Evolutionary conservation across 2,113 vertebrate genomes (phyloP).

Genomic region (Amphiprion ocellaris): DNA sequence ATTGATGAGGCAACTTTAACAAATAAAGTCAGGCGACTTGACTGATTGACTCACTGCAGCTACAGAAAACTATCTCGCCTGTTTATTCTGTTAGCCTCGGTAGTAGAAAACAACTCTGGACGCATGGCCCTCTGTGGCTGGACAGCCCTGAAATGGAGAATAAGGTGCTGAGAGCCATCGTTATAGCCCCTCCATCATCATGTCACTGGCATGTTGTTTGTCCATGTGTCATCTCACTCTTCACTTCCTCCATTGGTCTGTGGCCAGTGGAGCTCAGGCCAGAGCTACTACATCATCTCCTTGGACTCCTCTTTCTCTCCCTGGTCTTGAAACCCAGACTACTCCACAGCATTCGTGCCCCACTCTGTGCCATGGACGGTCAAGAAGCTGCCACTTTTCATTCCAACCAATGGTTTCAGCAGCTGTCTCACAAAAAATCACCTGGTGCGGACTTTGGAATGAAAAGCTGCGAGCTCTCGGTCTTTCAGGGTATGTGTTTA

Average conservation of each 20-base stretch:
- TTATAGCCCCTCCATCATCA: conserved; percentile 37
- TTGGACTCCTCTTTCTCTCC: not conserved
- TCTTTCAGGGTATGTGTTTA: conserved; percentile 25
- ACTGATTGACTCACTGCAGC: not conserved
- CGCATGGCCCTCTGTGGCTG: conserved; percentile 10
- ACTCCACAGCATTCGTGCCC: not conserved
- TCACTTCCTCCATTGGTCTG: conserved; percentile 5
- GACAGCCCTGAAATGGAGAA: conserved; percentile 28
- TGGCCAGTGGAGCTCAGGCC: conserved; percentile 5
- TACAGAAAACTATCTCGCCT: not conserved
- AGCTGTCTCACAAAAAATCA: conserved; percentile 17
- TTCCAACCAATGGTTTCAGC: not conserved
- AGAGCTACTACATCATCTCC: conserved; percentile 12
- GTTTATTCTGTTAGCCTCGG: conserved; percentile 12
- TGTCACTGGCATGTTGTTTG: conserved; percentile 32
- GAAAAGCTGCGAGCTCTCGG: conserved; percentile 25
- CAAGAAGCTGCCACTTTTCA: conserved; percentile 14
- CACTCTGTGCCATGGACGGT: not conserved
- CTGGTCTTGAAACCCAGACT: conserved; percentile 3
- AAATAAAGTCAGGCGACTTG: not conserved
- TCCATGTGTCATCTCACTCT: conserved; percentile 33
- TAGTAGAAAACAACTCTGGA: conserved; percentile 18
- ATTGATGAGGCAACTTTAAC: not conserved
- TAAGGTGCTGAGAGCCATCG: conserved; percentile 29
- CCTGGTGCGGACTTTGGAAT: conserved; percentile 18